Base-by-base conservation (phyloP, 2,113 vertebrate species). In the Cranoglanis bouderius region DNA sequence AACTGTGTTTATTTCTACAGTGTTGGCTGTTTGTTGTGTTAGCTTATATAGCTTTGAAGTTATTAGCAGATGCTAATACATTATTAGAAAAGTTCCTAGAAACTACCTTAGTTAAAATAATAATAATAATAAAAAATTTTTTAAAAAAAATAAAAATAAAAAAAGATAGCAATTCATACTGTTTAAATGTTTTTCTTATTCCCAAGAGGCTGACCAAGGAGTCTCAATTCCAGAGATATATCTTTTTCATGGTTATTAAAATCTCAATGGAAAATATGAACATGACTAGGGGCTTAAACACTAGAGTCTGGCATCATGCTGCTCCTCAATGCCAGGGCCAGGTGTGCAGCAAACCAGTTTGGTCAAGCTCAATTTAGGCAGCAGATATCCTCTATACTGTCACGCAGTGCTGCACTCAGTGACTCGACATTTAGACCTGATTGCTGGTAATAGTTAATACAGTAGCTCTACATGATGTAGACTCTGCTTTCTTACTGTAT, bases 191-290 rank as follows among this genome's bases (percentile, higher is more conserved):
- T 57, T 29, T 26, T 63, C 29, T 61, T 75, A 43, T 43, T 1
- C 3, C 40, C 9, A 43, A 75, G 21, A 75, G 13, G 10, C 40
- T 75, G 26, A 59, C 18, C 14, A 59, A 77, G 35, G 61, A n/a
- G 46, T 19, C 0, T 19, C 72, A 35, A 19, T 19, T 67, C 38
- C 29, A 61, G 35, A 16, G 59, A 59, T 61, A 18, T 78, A 24
- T 35, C 4, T 78, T 65, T 53, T 83, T 84, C 19, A 21, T 65
- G 16, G 49, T 81, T 51, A 77, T 35, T 70, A 83, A 53, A 81
- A 87, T 55, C 80, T 43, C 24, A 82, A 6, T 88, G 82, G 82
- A 90, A 90, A 90, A 88, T 65, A 82, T 85, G 89, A 81, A 78
- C 86, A 81, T 51, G 72, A 49, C 89, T 61, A 40, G 61, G 87